Percentiles rank a stretch among this genome's conserved stretches.
Conservation (phyloP, 2,797 vertebrate species). For the Girardinus metallicus region DNA sequence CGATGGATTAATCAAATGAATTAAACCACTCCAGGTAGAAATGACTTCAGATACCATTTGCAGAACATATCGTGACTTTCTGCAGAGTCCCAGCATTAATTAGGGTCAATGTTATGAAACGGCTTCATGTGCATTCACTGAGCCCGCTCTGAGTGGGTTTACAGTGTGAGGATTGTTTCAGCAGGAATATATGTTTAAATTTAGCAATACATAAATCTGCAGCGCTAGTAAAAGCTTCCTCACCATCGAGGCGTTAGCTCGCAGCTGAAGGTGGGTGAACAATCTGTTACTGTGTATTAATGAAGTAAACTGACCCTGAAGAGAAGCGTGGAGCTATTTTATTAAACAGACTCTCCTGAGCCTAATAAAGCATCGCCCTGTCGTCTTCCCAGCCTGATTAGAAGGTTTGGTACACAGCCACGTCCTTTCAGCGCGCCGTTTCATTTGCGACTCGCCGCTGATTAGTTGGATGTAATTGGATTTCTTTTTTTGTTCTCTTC, state of each 20-base stretch:
- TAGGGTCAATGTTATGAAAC: conserved; percentile 3
- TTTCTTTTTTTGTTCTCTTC: conserved; percentile 39
- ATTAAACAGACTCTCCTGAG: conserved; percentile 39
- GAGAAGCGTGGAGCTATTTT: conserved; percentile 33
- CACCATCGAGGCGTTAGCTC: conserved; percentile 1
- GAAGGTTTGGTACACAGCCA: conserved; percentile 36
- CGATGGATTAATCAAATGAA: conserved; percentile 5
- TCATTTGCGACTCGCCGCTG: conserved; percentile 65
- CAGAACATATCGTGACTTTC: not conserved
- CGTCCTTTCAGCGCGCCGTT: conserved; percentile 44
- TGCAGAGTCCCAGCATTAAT: not conserved
- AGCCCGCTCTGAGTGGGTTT: not conserved
- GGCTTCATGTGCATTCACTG: not conserved
- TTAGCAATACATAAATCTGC: conserved; percentile 7
- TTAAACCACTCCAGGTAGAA: not conserved
- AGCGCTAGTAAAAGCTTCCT: conserved; percentile 6
- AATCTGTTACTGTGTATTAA: conserved; percentile 45
- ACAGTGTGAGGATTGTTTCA: conserved; percentile 1
- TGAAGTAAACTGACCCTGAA: conserved; percentile 35
- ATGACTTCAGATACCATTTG: not conserved
- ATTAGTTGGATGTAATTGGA: conserved; percentile 68
- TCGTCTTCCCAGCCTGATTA: conserved; percentile 56
- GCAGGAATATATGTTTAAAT: conserved; percentile 15
- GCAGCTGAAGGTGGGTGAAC: conserved; percentile 25
- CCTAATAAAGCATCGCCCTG: conserved; percentile 45